A percentile compares a stretch with the other conserved stretches of the same genome.
Evolutionary conservation across 2,113 vertebrate species (phyloP).

Genomic region (Megaceryle torquata): DNA sequence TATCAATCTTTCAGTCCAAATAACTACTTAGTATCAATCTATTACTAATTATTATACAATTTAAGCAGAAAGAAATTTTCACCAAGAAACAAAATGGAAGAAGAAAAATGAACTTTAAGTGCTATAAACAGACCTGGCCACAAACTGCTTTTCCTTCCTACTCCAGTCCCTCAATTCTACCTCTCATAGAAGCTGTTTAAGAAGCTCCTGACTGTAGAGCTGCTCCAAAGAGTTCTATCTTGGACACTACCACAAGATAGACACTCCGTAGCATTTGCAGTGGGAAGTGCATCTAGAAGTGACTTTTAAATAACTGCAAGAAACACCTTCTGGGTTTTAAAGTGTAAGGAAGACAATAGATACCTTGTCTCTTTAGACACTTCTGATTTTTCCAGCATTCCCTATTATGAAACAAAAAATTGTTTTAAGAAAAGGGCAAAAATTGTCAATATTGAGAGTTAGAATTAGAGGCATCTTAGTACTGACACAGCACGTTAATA

Average conservation of each 20-base stretch:
- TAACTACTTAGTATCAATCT: no score
- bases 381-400: background rate
- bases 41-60: no score
- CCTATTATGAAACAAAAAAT: background rate
- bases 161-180: no score
- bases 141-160: no score
- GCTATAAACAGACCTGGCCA: no score
- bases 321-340: background rate
- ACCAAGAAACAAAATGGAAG: no score
- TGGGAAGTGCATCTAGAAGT: background rate
- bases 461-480: background rate
- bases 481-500: background rate
- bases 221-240: conserved; percentile 39
- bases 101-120: no score
- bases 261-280: conserved; percentile 14
- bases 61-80: no score
- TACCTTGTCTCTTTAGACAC: background rate
- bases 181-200: no score
- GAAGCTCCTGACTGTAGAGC: background rate
- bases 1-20: no score
- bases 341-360: background rate
- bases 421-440: background rate
- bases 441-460: background rate
- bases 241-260: background rate
- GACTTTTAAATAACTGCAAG: background rate